A percentile compares a stretch with the other conserved stretches of the same genome.
These are phyloP conservation scores for Falco biarmicus DNA, from an alignment of 2,797 vertebrate species.

Conservation along the genomic window DNA sequence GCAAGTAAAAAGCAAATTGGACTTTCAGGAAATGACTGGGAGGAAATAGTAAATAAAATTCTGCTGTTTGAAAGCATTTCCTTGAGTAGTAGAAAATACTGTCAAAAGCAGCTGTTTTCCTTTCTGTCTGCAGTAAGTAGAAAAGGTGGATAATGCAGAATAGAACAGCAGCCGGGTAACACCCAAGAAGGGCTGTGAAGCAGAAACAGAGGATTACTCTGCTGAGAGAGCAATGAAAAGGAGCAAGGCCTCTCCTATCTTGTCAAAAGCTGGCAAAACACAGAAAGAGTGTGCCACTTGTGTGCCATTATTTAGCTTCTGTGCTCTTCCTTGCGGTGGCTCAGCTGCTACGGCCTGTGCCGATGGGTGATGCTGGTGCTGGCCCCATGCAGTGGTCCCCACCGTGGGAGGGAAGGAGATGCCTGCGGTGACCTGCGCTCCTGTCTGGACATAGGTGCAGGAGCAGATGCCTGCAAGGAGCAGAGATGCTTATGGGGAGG, in stretches of 20 bases:
- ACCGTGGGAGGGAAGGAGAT: not conserved
- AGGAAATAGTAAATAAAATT: not conserved
- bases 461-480: not conserved
- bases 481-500: not conserved
- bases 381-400: not conserved
- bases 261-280: not conserved
- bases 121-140: not conserved
- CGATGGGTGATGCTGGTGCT: no score
- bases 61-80: not conserved
- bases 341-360: not conserved
- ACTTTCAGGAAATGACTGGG: not conserved
- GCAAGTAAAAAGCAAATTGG: not conserved
- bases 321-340: not conserved
- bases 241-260: not conserved
- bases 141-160: not conserved
- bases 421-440: rapidly evolving
- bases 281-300: not conserved
- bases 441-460: not conserved
- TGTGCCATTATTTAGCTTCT: not conserved
- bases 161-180: not conserved
- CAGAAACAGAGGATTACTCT: not conserved
- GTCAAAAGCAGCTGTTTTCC: not conserved
- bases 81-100: not conserved
- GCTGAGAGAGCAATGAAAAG: not conserved
- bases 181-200: not conserved